Evolutionary conservation across 1,140 invertebrate species (phyloP), one percentile per base, ranked within the genome.

Genomic region (Pogonomyrmex californicus): DNA sequence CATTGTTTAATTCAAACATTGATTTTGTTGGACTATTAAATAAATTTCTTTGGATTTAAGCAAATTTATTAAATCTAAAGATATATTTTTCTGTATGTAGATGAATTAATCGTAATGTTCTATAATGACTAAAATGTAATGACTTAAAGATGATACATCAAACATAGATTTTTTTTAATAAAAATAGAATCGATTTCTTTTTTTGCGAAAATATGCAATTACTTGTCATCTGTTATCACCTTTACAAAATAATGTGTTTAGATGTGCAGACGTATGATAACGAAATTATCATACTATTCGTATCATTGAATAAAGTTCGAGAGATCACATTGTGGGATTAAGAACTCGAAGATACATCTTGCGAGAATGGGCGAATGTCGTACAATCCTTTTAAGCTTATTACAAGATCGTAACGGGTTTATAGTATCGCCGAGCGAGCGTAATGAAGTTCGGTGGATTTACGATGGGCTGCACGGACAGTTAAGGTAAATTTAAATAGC

Each of bases 371-470:
- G 58, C 47, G 49, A 75, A 60, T 79, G 54, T 73, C 68, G 44
- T 88, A 88, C 75, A 68, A 88, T 68, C 73, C 75, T 86, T 88
- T 81, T 88, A 88, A 89, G 75, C 75, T 88, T 86, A 86, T 89
- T 89, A 89, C 82, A 86, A 86, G 68, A 73, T 58, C 60, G 60
- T 89, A 88, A 88, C 75, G n/a, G 47, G 44, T 88, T 88, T 88
- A 89, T 79, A 68, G 87, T 86, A 86, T 89, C 82, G 63, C 54
- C 66, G 66, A 62, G 85, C 51, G 71, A 77, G 71, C 44, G 81
- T 88, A 86, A 89, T 78, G 30, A 86, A 81, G 60, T 86, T 79
- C 33, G 49, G 14, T 36, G 58, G 54, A 88, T 89, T 81, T 88
- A 81, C 56, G 75, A 78, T 12, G 30, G 33, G 36, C 3, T 71